Evolutionary conservation across 2,113 vertebrate genomes (phyloP).

Genomic region (Helogale parvula): DNA sequence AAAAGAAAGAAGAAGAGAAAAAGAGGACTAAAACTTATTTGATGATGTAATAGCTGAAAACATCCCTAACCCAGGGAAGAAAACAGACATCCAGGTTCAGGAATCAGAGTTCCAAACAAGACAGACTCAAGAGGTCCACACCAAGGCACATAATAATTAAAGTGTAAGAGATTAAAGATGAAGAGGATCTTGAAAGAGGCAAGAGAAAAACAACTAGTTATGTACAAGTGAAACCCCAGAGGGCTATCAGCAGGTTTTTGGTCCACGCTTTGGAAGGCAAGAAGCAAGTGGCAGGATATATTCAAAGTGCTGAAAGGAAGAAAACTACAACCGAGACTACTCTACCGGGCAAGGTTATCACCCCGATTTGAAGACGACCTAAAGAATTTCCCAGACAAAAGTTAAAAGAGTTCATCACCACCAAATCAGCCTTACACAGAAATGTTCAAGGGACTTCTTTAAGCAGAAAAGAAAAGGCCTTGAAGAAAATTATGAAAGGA

Average conservation of each 20-base stretch:
- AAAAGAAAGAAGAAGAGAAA: neutral
- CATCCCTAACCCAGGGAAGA: neutral
- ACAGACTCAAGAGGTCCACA: neutral
- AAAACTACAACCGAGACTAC: neutral
- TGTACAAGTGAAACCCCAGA: neutral
- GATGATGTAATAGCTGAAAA: neutral
- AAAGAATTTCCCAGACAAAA: neutral
- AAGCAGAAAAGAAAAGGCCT: neutral
- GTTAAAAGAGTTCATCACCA: neutral
- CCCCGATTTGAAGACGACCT: neutral
- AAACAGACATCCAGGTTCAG: neutral
- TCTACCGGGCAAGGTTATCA: neutral
- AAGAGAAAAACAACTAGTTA: neutral
- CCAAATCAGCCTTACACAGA: neutral
- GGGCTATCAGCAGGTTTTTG: neutral
- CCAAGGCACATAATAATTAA: neutral
- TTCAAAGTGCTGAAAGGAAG: neutral
- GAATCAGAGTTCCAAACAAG: neutral
- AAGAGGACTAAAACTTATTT: neutral
- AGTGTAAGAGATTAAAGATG: neutral
- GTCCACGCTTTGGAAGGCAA: neutral
- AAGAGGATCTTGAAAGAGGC: neutral
- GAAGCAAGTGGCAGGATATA: neutral
- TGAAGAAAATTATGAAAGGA: neutral
- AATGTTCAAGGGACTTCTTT: neutral